Evolutionary conservation across 1,140 invertebrate genomes (phyloP), one percentile per base, ranked within the genome.

Genomic region (Heliconius melpomene): DNA sequence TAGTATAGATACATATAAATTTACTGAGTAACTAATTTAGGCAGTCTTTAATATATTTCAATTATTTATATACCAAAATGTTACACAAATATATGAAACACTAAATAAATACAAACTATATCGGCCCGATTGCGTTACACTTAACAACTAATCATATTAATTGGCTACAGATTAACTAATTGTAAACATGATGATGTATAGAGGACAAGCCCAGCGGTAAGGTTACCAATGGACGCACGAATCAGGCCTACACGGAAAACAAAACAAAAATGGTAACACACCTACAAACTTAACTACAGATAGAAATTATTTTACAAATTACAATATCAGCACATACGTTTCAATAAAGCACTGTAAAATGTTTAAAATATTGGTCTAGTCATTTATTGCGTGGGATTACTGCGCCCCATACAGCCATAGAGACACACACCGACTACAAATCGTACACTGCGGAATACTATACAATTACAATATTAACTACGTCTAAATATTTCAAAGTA

Each of bases 291-390:
- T 89, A 90, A 87, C 87, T 91, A 89, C 77, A n/a, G 40, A 81
- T 82, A 79, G 79, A 84, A 88, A 84, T 82, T 79, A 88, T 86
- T 88, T 85, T 88, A 89, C 84, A 89, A 90, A 88, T 89, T 89
- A 91, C 90, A 91, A 91, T 91, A 89, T 91, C 89, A 91, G 89
- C 90, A 92, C 88, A 89, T 82, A 13, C 75, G 88, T 89, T 84
- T 89, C 84, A 89, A 83, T 91, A 92, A 93, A 93, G 90, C 91
- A 90, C 85, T 94, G 92, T 93, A 94, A 93, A 92, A 91, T 86
- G 87, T 90, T 92, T 92, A 93, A 93, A 92, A 93, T 92, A 94
- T 94, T 94, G 93, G 92, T 94, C 93, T 94, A 94, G 86, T 91
- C 88, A 89, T 87, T 93, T 94, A 93, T 94, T 94, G 91, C 93